Evolutionary conservation across 2,113 vertebrate genomes (phyloP).

Genomic region (Tachysurus fulvidraco): DNA sequence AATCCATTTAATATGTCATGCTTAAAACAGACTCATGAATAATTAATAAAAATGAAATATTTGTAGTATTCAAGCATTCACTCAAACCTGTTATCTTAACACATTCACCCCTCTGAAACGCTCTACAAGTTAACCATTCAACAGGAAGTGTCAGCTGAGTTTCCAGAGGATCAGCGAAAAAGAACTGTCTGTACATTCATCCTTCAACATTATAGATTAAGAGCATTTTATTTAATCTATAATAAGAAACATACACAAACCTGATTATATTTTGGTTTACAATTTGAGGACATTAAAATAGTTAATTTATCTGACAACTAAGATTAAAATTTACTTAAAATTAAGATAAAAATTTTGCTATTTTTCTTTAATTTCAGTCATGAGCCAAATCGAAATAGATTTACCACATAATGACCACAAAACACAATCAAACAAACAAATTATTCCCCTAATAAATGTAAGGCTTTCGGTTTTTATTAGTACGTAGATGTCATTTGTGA

Average conservation of each 20-base stretch:
- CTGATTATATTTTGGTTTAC: neutral
- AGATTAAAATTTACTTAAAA: too few relatives aligned
- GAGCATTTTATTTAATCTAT: neutral
- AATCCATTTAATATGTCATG: neutral
- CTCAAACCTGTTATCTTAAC: too few relatives aligned
- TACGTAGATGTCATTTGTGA: too few relatives aligned
- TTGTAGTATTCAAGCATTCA: neutral
- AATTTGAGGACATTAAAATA: neutral
- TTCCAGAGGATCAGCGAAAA: neutral
- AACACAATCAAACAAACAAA: too few relatives aligned
- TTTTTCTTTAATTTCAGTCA: too few relatives aligned
- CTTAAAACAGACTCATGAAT: neutral
- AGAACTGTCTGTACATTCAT: neutral
- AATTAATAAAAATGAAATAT: neutral
- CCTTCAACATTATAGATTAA: neutral
- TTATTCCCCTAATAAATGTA: too few relatives aligned
- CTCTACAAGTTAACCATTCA: too few relatives aligned
- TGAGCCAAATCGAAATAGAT: too few relatives aligned
- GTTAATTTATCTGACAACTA: neutral
- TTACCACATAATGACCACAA: too few relatives aligned
- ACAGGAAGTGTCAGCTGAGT: neutral
- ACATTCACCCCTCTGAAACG: too few relatives aligned
- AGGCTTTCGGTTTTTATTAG: too few relatives aligned
- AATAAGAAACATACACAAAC: neutral
- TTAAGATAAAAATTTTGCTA: too few relatives aligned